Evolutionary conservation across 2,888 invertebrate species (phyloP).

Genomic region (Troides helena): DNA sequence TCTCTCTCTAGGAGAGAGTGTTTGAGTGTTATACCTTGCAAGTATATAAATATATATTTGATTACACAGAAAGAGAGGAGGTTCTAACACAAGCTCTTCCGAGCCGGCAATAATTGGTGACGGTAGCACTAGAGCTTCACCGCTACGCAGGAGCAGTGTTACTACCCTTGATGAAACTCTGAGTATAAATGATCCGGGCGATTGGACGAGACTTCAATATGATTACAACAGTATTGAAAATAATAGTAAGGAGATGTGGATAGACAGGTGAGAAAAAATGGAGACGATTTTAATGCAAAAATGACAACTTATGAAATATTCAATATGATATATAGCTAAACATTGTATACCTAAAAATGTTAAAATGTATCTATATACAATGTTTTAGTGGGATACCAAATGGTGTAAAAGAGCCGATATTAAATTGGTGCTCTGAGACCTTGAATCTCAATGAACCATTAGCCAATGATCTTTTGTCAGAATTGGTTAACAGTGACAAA

Average conservation of each 20-base stretch:
- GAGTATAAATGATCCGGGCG: constrained; percentile 68
- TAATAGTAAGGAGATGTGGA: constrained; percentile 69
- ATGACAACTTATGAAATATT: no score
- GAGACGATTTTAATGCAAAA: no score
- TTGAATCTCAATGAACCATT: constrained; percentile 61
- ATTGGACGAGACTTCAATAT: constrained; percentile 71
- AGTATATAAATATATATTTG: no score
- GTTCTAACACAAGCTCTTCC: constrained; percentile 69
- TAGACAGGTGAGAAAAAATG: constrained; percentile 56
- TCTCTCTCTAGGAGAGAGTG: no score
- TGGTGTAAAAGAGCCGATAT: constrained; percentile 60
- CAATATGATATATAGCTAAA: no score
- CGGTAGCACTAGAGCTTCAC: constrained; percentile 52
- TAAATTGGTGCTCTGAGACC: constrained; percentile 71
- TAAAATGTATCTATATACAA: constrained; percentile 11
- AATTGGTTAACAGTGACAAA: constrained; percentile 62
- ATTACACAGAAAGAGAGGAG: constrained; percentile 51
- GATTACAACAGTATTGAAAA: constrained; percentile 58
- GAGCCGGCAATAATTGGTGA: constrained; percentile 54
- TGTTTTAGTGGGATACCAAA: constrained; percentile 59
- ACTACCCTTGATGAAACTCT: constrained; percentile 72
- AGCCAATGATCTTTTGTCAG: constrained; percentile 61
- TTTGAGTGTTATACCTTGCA: no score
- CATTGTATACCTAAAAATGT: no score
- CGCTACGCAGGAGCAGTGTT: constrained; percentile 60